phyloP scores from a whole-genome alignment of 1,140 invertebrate genomes.

The Pentalonia nigronervosa region DNA sequence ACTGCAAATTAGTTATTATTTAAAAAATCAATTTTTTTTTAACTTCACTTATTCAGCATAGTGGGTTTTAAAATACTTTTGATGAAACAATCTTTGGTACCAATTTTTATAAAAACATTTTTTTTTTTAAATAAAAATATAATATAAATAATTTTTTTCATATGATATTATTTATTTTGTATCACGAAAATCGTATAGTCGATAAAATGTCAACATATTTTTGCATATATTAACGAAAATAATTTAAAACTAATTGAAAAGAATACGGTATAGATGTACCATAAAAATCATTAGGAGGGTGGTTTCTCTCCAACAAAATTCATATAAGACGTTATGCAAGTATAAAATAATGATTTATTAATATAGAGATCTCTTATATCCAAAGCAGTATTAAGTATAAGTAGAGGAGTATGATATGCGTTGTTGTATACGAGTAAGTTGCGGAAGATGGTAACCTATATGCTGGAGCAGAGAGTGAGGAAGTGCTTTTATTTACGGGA shows the following conservation, averaged over 20 bases:
- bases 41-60: too few species aligned
- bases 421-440: neutral
- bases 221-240: neutral
- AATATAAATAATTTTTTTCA: too few species aligned
- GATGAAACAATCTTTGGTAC: too few species aligned
- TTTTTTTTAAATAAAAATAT: too few species aligned
- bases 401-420: neutral
- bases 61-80: too few species aligned
- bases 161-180: too few species aligned
- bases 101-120: too few species aligned
- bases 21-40: too few species aligned
- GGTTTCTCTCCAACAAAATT: neutral
- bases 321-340: neutral
- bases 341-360: neutral
- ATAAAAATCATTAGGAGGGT: neutral
- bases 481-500: conserved; percentile 41
- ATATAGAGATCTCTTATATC: neutral
- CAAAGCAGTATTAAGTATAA: neutral
- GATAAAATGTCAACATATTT: neutral
- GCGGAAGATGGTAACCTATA: neutral
- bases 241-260: neutral
- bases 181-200: neutral
- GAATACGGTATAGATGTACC: neutral
- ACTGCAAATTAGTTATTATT: neutral
- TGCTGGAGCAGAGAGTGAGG: neutral